phyloP scores from a whole-genome alignment of 2,113 vertebrate species.

The Gymnocephalus cernua region DNA sequence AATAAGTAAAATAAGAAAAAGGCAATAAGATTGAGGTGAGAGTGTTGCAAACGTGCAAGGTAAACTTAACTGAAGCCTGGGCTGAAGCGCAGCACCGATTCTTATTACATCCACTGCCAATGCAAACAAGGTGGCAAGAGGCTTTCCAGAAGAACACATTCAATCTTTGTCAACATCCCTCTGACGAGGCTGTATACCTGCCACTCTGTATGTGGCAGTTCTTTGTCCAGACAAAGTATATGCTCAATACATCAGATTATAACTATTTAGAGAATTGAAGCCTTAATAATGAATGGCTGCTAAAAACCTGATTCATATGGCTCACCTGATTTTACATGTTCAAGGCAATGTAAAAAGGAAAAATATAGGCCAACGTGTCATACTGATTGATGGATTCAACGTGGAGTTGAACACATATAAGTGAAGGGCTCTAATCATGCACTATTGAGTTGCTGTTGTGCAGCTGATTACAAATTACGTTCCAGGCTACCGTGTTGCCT shows the following conservation, averaged over 20 bases:
- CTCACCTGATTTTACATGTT: slow-evolving; percentile 1
- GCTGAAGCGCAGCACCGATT: not conserved
- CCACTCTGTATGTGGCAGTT: not conserved
- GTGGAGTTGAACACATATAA: slow-evolving; percentile 59
- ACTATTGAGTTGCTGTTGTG: slow-evolving; percentile 74
- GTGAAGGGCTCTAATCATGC: slow-evolving; percentile 68
- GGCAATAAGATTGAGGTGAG: slow-evolving; percentile 11
- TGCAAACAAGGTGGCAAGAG: slow-evolving; percentile 31
- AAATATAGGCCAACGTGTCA: slow-evolving; percentile 18
- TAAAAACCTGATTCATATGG: slow-evolving; percentile 5
- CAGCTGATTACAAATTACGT: slow-evolving; percentile 76
- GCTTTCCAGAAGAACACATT: slow-evolving; percentile 23
- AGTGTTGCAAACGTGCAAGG: slow-evolving; percentile 1
- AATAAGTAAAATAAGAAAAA: not conserved
- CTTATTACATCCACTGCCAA: slow-evolving; percentile 21
- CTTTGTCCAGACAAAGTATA: slow-evolving; percentile 8
- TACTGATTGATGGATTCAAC: slow-evolving; percentile 57
- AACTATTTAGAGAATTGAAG: not conserved
- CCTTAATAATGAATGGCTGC: slow-evolving; percentile 4
- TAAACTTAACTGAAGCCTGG: slow-evolving; percentile 22
- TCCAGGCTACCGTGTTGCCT: slow-evolving; percentile 48
- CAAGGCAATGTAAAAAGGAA: slow-evolving; percentile 5
- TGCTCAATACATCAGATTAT: slow-evolving; percentile 4
- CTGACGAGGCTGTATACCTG: slow-evolving; percentile 6
- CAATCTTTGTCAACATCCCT: slow-evolving; percentile 21